Evolutionary conservation across 2,888 invertebrate genomes (phyloP).

Genomic region (Scrobipalpa costella): DNA sequence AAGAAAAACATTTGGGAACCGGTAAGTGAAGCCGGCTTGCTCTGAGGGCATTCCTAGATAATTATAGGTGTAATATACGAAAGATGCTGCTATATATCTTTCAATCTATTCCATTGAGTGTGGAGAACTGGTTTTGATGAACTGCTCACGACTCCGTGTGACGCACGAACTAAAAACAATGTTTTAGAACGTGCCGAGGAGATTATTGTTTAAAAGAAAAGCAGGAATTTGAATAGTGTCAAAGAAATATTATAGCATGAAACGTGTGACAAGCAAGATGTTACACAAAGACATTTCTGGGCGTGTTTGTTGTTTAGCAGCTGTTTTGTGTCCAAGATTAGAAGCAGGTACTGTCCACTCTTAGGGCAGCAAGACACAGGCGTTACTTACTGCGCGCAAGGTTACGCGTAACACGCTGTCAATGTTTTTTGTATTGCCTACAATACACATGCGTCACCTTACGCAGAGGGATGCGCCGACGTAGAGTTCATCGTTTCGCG

Average conservation of each 20-base stretch:
- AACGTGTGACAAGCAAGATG: background rate
- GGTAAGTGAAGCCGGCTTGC: constrained; percentile 25
- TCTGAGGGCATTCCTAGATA: constrained; percentile 36
- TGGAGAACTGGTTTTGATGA: constrained; percentile 28
- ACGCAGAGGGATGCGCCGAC: too few species aligned
- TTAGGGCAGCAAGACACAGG: too few species aligned
- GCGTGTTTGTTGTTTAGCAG: background rate
- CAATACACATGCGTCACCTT: too few species aligned
- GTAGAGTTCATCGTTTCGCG: too few species aligned
- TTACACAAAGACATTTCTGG: background rate
- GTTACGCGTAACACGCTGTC: too few species aligned
- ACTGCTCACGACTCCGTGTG: constrained; percentile 15
- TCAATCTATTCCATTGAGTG: constrained; percentile 29
- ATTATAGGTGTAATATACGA: constrained; percentile 32
- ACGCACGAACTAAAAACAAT: constrained; percentile 1
- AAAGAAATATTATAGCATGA: background rate
- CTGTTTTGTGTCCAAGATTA: background rate
- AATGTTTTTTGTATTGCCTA: too few species aligned
- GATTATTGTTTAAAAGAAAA: background rate
- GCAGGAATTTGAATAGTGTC: background rate
- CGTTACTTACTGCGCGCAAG: too few species aligned
- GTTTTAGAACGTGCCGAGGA: background rate
- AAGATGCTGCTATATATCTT: constrained; percentile 20
- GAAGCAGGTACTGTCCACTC: background rate
- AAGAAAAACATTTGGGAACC: constrained; percentile 9